phyloP scores from a whole-genome alignment of 2,797 vertebrate species.

The Anguilla obscura region DNA sequence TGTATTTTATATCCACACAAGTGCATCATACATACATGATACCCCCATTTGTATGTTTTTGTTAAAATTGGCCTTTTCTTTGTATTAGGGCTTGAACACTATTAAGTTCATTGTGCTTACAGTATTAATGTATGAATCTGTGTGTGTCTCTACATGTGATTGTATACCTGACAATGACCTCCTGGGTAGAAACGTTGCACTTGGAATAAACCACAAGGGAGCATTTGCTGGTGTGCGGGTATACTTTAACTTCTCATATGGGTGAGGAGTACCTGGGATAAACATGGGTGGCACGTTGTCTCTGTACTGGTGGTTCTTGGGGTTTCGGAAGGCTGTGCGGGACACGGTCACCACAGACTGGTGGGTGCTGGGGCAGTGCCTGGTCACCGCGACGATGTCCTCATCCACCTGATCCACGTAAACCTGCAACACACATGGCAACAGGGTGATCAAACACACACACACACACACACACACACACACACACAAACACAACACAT shows the following conservation, averaged over 20 bases:
- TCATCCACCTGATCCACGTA: conserved; percentile 95
- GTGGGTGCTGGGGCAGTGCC: conserved; percentile 91
- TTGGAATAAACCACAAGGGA: too few species aligned
- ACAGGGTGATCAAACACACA: background rate
- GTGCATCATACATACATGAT: too few species aligned
- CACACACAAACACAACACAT: background rate
- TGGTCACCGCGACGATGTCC: conserved; percentile 91
- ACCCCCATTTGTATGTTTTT: too few species aligned
- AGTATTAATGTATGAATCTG: background rate
- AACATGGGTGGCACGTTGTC: conserved; percentile 87
- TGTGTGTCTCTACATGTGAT: too few species aligned
- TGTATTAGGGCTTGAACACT: too few species aligned
- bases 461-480: background rate
- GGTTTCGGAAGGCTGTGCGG: conserved; percentile 89
- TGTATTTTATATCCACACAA: too few species aligned
- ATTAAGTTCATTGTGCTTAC: too few species aligned
- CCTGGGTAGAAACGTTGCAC: too few species aligned
- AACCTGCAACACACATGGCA: conserved; percentile 69
- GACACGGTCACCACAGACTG: conserved; percentile 92
- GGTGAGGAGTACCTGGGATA: conserved; percentile 77
- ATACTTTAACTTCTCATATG: too few species aligned
- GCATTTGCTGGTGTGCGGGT: too few species aligned
- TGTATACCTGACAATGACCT: too few species aligned
- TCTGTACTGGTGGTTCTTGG: conserved; percentile 81
- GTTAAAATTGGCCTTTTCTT: too few species aligned